Evolutionary conservation across 2,113 vertebrate genomes (phyloP).

Genomic region (Aramus guarauna): DNA sequence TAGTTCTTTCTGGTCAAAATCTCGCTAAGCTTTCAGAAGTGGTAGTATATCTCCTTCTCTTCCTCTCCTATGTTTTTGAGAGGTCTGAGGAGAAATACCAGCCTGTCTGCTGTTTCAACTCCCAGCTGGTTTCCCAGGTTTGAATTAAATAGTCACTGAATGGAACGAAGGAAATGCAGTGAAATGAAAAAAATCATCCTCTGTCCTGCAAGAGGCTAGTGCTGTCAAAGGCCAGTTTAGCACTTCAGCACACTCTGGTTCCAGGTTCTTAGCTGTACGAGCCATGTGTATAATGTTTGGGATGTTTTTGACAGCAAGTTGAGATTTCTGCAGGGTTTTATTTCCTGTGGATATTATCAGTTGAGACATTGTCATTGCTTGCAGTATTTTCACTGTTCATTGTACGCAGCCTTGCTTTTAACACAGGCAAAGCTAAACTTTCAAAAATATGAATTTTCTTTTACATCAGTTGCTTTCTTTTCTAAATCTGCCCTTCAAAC

Average conservation of each 20-base stretch:
- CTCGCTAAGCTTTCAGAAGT: background rate
- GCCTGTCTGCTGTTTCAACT: background rate
- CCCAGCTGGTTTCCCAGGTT: background rate
- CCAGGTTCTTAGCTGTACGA: background rate
- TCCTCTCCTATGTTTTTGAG: background rate
- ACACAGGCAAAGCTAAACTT: background rate
- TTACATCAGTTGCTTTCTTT: background rate
- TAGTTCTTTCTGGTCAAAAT: background rate
- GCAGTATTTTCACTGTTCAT: background rate
- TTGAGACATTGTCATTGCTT: background rate
- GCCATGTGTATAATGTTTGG: background rate
- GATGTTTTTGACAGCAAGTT: background rate
- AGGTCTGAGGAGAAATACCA: background rate
- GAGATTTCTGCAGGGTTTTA: conserved; percentile 5
- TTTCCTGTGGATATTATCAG: conserved; percentile 1
- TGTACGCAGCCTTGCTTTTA: background rate
- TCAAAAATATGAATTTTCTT: background rate
- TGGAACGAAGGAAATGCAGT: background rate
- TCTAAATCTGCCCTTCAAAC: background rate
- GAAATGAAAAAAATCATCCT: background rate
- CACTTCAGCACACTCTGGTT: conserved; percentile 15
- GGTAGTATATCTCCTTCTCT: background rate
- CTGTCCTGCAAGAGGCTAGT: background rate
- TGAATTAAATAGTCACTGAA: conserved; percentile 2
- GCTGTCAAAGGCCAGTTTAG: conserved; percentile 26